Conservation (phyloP, 2,888 invertebrate species). For the Schizaphis graminum region DNA sequence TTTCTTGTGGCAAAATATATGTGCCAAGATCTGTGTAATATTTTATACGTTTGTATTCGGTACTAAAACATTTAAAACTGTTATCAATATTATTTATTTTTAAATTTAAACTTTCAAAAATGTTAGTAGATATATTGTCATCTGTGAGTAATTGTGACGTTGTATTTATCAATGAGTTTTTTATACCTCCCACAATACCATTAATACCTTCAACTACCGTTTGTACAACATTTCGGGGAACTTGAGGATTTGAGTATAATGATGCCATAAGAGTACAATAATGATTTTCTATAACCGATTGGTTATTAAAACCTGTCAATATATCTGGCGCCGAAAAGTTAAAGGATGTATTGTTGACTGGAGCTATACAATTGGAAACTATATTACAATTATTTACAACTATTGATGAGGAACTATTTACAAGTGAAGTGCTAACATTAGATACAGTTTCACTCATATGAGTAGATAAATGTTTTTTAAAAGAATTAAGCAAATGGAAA, state of each 20-base stretch:
- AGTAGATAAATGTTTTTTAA: not conserved
- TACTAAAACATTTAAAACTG: not conserved
- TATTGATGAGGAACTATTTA: not conserved
- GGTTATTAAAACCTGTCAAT: not conserved
- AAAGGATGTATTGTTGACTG: not conserved
- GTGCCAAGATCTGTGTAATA: constrained; percentile 21
- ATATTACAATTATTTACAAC: not conserved
- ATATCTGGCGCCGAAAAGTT: not conserved
- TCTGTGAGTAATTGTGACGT: not conserved
- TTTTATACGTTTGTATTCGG: constrained; percentile 26
- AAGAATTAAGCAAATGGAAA: not conserved
- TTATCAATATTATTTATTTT: too few relatives aligned
- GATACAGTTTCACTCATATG: not conserved
- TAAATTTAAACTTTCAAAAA: too few relatives aligned
- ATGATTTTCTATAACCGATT: not conserved
- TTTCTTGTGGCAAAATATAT: constrained; percentile 23
- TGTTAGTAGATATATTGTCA: too few relatives aligned
- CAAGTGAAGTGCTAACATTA: not conserved
- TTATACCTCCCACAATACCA: not conserved
- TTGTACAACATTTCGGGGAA: constrained; percentile 3
- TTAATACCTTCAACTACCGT: not conserved
- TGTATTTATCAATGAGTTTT: not conserved
- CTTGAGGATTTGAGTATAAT: not conserved
- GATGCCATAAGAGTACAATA: not conserved
- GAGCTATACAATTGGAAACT: not conserved